Percentiles rank a stretch among this genome's conserved stretches.
Evolutionary conservation across 2,797 vertebrate species (phyloP).

Genomic region (Urophycis tenuis): DNA sequence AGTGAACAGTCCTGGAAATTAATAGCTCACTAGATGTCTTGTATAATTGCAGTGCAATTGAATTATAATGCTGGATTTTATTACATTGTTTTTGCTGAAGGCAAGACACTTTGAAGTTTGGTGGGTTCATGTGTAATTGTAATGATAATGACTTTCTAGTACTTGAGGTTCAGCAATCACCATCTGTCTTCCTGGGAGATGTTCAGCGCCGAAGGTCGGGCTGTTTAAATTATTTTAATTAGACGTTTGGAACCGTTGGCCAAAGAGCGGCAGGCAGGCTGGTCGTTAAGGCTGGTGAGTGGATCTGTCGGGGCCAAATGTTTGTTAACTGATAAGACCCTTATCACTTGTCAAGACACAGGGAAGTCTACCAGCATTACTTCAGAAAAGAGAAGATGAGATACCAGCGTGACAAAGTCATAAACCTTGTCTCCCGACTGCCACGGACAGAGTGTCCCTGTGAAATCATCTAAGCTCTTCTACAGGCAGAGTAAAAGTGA

Average conservation of each 20-base stretch:
- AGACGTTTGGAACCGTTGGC: neutral
- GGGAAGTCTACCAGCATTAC: slow-evolving; percentile 6
- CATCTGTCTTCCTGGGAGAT: slow-evolving; percentile 21
- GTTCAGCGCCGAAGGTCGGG: slow-evolving; percentile 19
- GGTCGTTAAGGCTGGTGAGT: slow-evolving; percentile 23
- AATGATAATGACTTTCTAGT: slow-evolving; percentile 15
- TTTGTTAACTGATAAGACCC: slow-evolving; percentile 31
- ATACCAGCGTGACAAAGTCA: neutral
- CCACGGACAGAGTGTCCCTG: neutral
- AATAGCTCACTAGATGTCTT: neutral
- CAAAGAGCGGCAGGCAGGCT: neutral
- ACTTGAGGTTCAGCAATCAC: slow-evolving; percentile 19
- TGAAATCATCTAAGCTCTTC: neutral
- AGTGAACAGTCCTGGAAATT: slow-evolving; percentile 1
- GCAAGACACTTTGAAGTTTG: slow-evolving; percentile 1
- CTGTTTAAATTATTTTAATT: neutral
- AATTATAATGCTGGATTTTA: slow-evolving; percentile 5
- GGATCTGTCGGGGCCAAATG: neutral
- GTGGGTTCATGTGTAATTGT: neutral
- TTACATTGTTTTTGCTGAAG: slow-evolving; percentile 21
- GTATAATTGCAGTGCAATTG: neutral
- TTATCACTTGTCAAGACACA: slow-evolving; percentile 23
- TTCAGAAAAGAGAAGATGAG: slow-evolving; percentile 9
- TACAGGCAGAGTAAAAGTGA: neutral
- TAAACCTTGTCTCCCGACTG: neutral